Evolutionary conservation across 2,113 vertebrate species (phyloP), one percentile per base, ranked within the genome.

Genomic region (Podarcis raffonei): DNA sequence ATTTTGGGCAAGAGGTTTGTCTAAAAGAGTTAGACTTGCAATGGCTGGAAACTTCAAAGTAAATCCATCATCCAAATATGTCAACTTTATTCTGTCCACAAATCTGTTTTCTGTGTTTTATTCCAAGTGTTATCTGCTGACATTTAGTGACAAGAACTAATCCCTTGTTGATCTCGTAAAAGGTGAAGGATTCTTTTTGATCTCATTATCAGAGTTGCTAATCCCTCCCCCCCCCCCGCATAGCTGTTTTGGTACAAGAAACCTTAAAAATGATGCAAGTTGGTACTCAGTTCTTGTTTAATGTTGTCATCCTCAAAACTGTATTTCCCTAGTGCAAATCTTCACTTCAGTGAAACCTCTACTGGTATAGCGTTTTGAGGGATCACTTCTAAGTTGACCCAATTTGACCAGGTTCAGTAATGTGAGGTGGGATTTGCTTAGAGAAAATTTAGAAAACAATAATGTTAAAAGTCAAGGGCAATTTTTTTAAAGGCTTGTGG

Each of bases 1-100:
- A 37, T 90, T 89, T 68, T 84, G 81, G 59, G 6, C 25, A 32
- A 75, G 9, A 32, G 25, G 6, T 65, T 8, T 57, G 87, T 92
- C 85, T 88, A 57, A 66, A 22, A n/a, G 57, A 77, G 84, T 86
- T 69, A n/a, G 35, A 82, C 87, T 82, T 91, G 1, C 16, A 20
- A 4, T 77, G 59, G 22, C 13, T 80, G 32, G 86, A 93, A 85
- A 3, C 62, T 84, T 88, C 74, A 78, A 59, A 84, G 75, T 71
- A 69, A 59, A 89, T 84, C 53, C 27, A 79, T 71, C 39, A 83
- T 0, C 0, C 16, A 81, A 74, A 8, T 57, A 27, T 23, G 62
- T 12, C 57, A 83, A 18, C 6, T 91, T 77, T 30, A 87, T 12
- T 62, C 37, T 35, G 68, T 48, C 15, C 27, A 27, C n/a, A 89